Percentiles rank a stretch among this genome's conserved stretches.
Evolutionary conservation across 1,140 invertebrate genomes (phyloP).

Genomic region (Drosophila elegans): DNA sequence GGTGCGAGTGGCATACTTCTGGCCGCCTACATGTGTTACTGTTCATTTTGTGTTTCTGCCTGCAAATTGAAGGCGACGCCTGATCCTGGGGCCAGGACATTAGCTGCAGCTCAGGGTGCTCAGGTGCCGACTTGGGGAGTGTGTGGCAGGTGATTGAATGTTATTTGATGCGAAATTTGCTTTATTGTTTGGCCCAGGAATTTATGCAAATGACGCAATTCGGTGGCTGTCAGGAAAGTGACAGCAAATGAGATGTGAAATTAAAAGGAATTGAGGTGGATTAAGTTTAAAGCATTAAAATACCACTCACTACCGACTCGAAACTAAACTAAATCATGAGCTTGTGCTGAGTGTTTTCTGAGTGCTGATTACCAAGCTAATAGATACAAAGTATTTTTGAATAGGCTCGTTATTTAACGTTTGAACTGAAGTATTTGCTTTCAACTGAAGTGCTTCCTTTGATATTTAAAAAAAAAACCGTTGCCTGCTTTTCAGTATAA

Average conservation of each 20-base stretch:
- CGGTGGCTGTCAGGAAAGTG: conserved; percentile 27
- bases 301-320: background rate
- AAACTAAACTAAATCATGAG: too few relatives aligned
- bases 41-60: conserved; percentile 34
- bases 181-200: conserved; percentile 38
- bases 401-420: conserved; percentile 11
- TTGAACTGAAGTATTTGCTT: too few relatives aligned
- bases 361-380: conserved; percentile 5
- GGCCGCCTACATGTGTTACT: conserved; percentile 26
- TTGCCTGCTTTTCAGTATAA: background rate
- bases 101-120: conserved; percentile 10
- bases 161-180: conserved; percentile 69
- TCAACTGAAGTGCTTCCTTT: conserved; percentile 10
- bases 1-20: conserved; percentile 20
- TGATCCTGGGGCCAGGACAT: conserved; percentile 28
- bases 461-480: conserved; percentile 1
- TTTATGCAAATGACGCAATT: conserved; percentile 69
- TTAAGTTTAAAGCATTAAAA: background rate
- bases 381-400: background rate
- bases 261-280: conserved; percentile 6
- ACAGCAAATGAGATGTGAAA: conserved; percentile 22
- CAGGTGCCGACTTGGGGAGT: background rate
- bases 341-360: background rate
- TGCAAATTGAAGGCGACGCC: conserved; percentile 31
- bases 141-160: conserved; percentile 65